A percentile compares a stretch with the other conserved stretches of the same genome.
Evolutionary conservation across 1,140 invertebrate species (phyloP).

Genomic region (Trachelipus rathkii): DNA sequence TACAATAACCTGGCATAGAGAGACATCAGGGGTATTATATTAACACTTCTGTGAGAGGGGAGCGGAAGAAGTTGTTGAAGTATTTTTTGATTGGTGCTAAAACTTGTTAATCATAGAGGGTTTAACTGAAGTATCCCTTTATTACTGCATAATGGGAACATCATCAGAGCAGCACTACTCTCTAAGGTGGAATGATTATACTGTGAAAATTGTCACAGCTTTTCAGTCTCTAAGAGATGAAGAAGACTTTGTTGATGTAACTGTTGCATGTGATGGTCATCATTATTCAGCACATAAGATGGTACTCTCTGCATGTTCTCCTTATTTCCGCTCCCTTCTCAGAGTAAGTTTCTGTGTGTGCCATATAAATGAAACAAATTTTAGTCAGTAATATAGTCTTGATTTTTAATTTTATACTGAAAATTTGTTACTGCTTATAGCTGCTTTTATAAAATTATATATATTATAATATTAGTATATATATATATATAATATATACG

Average conservation of each 20-base stretch:
- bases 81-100: conserved; percentile 5
- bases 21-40: neutral
- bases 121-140: conserved; percentile 4
- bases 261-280: conserved; percentile 74
- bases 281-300: conserved; percentile 70
- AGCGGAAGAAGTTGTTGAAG: neutral
- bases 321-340: conserved; percentile 60
- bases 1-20: neutral
- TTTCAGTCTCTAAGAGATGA: conserved; percentile 70
- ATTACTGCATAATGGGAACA: conserved; percentile 7
- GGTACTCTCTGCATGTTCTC: conserved; percentile 75
- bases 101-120: conserved; percentile 1
- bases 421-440: too few species aligned
- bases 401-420: too few species aligned
- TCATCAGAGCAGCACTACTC: conserved; percentile 61
- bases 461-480: too few species aligned
- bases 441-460: too few species aligned
- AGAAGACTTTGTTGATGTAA: conserved; percentile 79
- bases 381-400: too few species aligned
- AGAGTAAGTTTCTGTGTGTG: conserved; percentile 39
- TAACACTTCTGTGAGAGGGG: neutral
- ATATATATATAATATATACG: too few species aligned
- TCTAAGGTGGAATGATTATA: conserved; percentile 71
- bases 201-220: conserved; percentile 67
- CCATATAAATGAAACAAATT: neutral